These are phyloP conservation scores for Sialia sialis DNA, from an alignment of 2,113 vertebrate genomes.

Conservation along the genomic window DNA sequence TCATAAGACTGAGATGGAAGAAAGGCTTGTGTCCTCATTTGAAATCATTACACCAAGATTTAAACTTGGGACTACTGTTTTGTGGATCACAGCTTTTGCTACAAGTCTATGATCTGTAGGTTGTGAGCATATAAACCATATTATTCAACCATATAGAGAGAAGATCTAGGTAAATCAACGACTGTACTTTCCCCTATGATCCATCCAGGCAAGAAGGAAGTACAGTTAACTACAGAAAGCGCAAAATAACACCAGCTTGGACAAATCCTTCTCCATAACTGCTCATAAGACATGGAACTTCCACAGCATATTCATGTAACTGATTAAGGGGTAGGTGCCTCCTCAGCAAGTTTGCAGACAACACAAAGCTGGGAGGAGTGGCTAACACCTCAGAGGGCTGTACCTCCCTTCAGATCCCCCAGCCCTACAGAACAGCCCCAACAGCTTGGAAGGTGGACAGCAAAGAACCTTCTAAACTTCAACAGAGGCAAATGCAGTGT, in stretches of 20 bases:
- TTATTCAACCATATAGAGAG: not conserved
- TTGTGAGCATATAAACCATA: not conserved
- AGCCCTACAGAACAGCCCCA: not conserved
- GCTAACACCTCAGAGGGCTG: not conserved
- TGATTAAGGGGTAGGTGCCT: not conserved
- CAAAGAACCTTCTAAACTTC: not conserved
- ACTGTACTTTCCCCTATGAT: not conserved
- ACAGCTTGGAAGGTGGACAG: not conserved
- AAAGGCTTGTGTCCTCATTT: not conserved
- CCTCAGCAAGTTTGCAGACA: not conserved
- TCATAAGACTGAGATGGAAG: not conserved
- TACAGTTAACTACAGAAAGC: not conserved
- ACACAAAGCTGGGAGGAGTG: not conserved
- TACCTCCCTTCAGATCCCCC: not conserved
- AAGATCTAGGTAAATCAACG: not conserved
- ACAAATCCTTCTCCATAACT: not conserved
- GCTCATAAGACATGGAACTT: not conserved
- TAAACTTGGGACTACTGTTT: not conserved
- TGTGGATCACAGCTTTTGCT: not conserved
- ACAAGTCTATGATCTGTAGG: not conserved
- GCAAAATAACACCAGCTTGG: not conserved
- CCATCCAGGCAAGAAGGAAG: not conserved
- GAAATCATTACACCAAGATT: not conserved
- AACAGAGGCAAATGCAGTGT: rapidly evolving
- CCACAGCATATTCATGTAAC: not conserved